Percentiles rank a stretch among this genome's conserved stretches.
Conservation (phyloP, 2,888 invertebrate species). For the Gnatocerus cornutus region DNA sequence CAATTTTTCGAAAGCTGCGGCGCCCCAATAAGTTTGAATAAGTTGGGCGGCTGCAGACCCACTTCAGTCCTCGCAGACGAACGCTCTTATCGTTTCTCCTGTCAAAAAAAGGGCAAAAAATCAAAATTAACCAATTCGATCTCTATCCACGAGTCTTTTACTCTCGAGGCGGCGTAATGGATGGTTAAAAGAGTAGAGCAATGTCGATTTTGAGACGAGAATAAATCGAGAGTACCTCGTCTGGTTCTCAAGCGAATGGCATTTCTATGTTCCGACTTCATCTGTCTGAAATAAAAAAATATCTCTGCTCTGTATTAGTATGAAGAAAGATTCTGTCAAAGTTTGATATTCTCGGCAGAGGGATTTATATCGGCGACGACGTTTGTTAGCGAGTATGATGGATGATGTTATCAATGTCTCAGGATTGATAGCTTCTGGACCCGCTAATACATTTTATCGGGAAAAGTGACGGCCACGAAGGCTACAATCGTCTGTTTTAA, state of each 20-base stretch:
- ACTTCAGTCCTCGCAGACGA: neutral
- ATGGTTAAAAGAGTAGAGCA: constrained; percentile 45
- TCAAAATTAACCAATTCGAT: constrained; percentile 24
- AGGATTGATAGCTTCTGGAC: constrained; percentile 57
- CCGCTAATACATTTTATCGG: constrained; percentile 55
- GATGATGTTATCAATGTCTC: constrained; percentile 58
- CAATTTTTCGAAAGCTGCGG: no score
- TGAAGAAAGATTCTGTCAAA: constrained; percentile 48
- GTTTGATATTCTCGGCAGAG: constrained; percentile 43
- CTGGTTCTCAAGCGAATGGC: constrained; percentile 42
- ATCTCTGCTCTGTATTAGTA: constrained; percentile 42
- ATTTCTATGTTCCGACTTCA: constrained; percentile 49
- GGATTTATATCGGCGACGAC: constrained; percentile 52
- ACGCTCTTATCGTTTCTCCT: neutral
- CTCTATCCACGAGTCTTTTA: constrained; percentile 18
- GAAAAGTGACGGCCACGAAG: constrained; percentile 44
- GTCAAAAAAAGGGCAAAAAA: constrained; percentile 13
- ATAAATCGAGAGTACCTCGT: constrained; percentile 48
- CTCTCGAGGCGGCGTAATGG: constrained; percentile 32
- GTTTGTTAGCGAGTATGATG: constrained; percentile 57
- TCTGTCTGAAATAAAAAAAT: constrained; percentile 28
- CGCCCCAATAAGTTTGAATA: neutral
- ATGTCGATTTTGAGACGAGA: constrained; percentile 48
- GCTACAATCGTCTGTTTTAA: constrained; percentile 45
- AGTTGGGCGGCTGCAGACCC: neutral